phyloP scores from a whole-genome alignment of 2,888 invertebrate species.

The Morpho achilles region DNA sequence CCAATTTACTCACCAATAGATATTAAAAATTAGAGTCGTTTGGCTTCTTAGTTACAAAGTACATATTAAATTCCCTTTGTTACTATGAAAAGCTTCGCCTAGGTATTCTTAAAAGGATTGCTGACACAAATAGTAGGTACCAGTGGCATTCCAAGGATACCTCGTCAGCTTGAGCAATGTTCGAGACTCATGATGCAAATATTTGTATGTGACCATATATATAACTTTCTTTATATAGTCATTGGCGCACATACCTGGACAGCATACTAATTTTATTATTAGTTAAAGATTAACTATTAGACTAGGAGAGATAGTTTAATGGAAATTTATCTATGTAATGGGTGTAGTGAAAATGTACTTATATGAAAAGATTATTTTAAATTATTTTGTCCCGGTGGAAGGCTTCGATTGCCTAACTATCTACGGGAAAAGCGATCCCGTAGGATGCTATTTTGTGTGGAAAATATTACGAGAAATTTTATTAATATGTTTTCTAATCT shows the following conservation, averaged over 20 bases:
- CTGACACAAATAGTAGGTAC: conserved; percentile 20
- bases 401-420: too few species aligned
- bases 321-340: too few species aligned
- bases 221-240: conserved; percentile 29
- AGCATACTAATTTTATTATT: conserved; percentile 20
- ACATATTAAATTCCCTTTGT: conserved; percentile 14
- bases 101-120: conserved; percentile 17
- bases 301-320: too few species aligned
- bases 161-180: conserved; percentile 25
- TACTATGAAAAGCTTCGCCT: conserved; percentile 17
- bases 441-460: too few species aligned
- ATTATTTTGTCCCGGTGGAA: too few species aligned
- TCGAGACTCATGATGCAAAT: conserved; percentile 26
- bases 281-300: not conserved
- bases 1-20: too few species aligned
- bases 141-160: conserved; percentile 24
- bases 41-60: conserved; percentile 5
- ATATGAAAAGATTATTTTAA: too few species aligned
- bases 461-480: too few species aligned
- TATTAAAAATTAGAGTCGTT: too few species aligned
- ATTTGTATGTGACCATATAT: conserved; percentile 27
- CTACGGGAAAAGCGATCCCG: too few species aligned
- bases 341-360: too few species aligned
- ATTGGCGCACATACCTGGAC: conserved; percentile 26
- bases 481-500: too few species aligned